Evolutionary conservation across 2,797 vertebrate genomes (phyloP).

Genomic region (Myotis pilosus): DNA sequence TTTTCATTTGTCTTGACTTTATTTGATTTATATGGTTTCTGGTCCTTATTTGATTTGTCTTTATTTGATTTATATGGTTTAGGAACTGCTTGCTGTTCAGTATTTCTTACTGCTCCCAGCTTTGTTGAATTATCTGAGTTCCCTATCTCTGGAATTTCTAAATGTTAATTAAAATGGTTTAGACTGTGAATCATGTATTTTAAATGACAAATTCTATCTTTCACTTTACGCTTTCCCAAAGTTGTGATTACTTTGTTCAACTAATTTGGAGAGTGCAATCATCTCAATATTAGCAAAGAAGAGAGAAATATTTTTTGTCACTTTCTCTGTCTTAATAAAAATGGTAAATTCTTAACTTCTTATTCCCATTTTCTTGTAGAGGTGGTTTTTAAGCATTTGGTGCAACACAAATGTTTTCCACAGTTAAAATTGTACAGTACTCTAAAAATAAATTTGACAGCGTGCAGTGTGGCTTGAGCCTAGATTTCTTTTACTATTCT

Average conservation of each 20-base stretch:
- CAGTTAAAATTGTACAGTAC: slow-evolving; percentile 19
- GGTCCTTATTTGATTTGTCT: slow-evolving; percentile 54
- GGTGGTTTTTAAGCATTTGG: slow-evolving; percentile 34
- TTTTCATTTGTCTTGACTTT: slow-evolving; percentile 46
- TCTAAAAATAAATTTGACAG: slow-evolving; percentile 46
- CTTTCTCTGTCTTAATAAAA: slow-evolving; percentile 18
- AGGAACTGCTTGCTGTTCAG: slow-evolving; percentile 18
- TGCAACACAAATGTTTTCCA: not conserved
- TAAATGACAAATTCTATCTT: slow-evolving; percentile 23
- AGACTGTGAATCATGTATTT: slow-evolving; percentile 33
- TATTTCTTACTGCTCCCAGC: slow-evolving; percentile 19
- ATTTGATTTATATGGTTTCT: slow-evolving; percentile 53
- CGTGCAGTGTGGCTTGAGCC: not conserved
- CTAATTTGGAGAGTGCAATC: not conserved
- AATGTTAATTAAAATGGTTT: slow-evolving; percentile 54
- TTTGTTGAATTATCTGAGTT: slow-evolving; percentile 60
- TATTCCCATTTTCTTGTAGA: slow-evolving; percentile 24
- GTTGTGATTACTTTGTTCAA: slow-evolving; percentile 17
- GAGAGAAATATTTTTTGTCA: not conserved
- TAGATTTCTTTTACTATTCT: slow-evolving; percentile 40
- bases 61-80: slow-evolving; percentile 60
- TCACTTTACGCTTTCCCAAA: not conserved
- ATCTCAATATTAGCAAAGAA: slow-evolving; percentile 35
- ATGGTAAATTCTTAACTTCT: slow-evolving; percentile 18
- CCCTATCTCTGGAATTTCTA: slow-evolving; percentile 48